Conservation (phyloP, 2,888 invertebrate species). For the Synanthedon formicaeformis region DNA sequence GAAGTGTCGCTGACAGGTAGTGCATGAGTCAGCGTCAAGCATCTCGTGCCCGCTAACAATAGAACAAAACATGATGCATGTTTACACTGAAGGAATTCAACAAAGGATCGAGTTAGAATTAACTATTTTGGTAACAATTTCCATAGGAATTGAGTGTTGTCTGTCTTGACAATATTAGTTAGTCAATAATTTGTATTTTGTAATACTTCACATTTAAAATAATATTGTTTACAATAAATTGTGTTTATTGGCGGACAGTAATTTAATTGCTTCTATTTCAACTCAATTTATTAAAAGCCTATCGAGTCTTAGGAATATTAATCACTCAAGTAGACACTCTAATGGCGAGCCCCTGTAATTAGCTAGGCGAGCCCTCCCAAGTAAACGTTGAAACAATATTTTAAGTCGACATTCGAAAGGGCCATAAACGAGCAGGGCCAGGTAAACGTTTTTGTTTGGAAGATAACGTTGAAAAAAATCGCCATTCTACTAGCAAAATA, state of each 20-base stretch:
- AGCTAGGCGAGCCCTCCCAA: conserved; percentile 24
- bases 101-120: background rate
- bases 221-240: too few species aligned
- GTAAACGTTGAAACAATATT: conserved; percentile 26
- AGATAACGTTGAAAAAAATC: conserved; percentile 24
- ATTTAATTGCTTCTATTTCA: too few species aligned
- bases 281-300: background rate
- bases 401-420: conserved; percentile 22
- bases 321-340: conserved; percentile 23
- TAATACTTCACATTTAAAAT: too few species aligned
- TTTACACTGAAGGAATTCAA: background rate
- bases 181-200: too few species aligned
- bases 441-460: conserved; percentile 32
- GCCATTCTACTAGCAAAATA: conserved; percentile 37
- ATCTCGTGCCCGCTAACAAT: background rate
- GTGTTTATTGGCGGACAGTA: too few species aligned
- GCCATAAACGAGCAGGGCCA: conserved; percentile 22
- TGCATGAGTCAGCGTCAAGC: conserved; percentile 38
- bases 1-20: conserved; percentile 55
- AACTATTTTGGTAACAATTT: too few species aligned
- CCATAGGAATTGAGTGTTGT: too few species aligned
- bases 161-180: too few species aligned
- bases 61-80: background rate
- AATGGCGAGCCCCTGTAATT: conserved; percentile 41
- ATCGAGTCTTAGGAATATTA: background rate